These are phyloP conservation scores for Orius insidiosus DNA, from an alignment of 1,140 invertebrate genomes.

Conservation along the genomic window DNA sequence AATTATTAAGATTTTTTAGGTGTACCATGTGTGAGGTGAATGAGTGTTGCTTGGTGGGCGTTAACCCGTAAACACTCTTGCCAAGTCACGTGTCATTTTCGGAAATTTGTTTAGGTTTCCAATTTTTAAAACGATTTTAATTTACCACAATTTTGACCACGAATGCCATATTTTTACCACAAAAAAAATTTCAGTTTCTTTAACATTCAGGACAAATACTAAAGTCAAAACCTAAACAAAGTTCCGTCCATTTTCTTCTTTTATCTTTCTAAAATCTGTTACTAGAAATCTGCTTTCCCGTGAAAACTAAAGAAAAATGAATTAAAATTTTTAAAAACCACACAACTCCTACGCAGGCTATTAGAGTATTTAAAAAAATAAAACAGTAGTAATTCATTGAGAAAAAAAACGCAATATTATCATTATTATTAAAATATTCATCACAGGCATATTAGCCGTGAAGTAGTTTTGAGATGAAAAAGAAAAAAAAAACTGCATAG, in stretches of 20 bases:
- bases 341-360: constrained; percentile 16
- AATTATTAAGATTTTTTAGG: constrained; percentile 18
- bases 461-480: constrained; percentile 11
- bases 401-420: constrained; percentile 14
- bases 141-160: background rate
- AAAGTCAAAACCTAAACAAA: constrained; percentile 10
- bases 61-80: constrained; percentile 8
- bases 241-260: constrained; percentile 14
- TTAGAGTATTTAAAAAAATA: constrained; percentile 15
- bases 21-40: constrained; percentile 18
- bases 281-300: constrained; percentile 16
- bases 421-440: constrained; percentile 13
- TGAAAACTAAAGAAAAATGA: constrained; percentile 2
- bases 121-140: no score
- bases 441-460: constrained; percentile 14
- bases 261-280: constrained; percentile 14
- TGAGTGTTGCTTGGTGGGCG: constrained; percentile 16
- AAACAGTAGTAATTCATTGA: constrained; percentile 13
- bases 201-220: background rate
- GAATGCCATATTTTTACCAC: background rate
- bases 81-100: constrained; percentile 8
- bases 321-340: constrained; percentile 9
- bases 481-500: constrained; percentile 10
- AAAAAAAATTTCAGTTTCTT: background rate
- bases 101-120: background rate